Evolutionary conservation across 2,113 vertebrate species (phyloP), one percentile per base, ranked within the genome.

Genomic region (Sebastes fasciatus): DNA sequence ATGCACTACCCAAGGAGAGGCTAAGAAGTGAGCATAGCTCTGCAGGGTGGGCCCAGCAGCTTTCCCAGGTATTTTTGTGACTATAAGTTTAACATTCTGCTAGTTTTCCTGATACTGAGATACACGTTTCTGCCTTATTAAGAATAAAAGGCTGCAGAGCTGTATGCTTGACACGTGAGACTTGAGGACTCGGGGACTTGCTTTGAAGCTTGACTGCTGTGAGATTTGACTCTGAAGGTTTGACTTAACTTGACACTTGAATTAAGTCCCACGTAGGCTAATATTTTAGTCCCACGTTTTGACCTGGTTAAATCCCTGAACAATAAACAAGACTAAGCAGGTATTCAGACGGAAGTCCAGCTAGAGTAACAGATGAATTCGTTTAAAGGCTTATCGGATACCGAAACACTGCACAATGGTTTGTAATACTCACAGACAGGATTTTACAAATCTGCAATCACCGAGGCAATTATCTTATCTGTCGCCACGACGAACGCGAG

Each of bases 61-160:
- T 75, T 76, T 45, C 9, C 42, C 61, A 46, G 63, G 1, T 75
- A 26, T 58, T 63, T 79, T 40, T 79, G 8, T 68, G 54, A 76
- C 79, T 57, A 34, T 34, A 43, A 72, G 4, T 65, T 81, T 42
- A 42, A 76, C 57, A 69, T 62, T n/a, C 40, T 62, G 58, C 26
- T 49, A 7, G 26, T 73, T 74, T 49, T 19, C 12, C 2, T 43
- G 34, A 80, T 57, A 26, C 51, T 66, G 16, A 13, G 4, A 19
- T 58, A 21, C 21, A 26, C 67, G 8, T 54, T 43, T 40, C 13
- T 66, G 57, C 54, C 12, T 45, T 61, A 14, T 34, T 34, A 34
- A 34, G 34, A 34, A 34, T 34, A 34, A 34, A 34, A 34, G 34
- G 34, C 34, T 34, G 34, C 6, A 11, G 17, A 64, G 46, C 23